Evolutionary conservation across 2,888 invertebrate species (phyloP).

Genomic region (Crepidodera aurea): DNA sequence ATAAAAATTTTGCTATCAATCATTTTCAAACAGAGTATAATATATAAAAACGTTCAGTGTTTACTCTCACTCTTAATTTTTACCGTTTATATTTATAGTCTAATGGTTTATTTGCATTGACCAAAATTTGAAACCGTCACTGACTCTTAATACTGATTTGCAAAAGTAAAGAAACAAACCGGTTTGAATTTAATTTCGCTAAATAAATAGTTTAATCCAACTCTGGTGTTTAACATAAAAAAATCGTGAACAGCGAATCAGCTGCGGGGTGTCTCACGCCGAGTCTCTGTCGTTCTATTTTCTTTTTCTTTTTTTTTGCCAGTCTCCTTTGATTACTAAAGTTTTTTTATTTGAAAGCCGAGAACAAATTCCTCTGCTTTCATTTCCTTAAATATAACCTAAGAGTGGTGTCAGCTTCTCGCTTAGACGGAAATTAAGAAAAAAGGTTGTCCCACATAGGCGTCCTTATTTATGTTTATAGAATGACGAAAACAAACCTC

Average conservation of each 20-base stretch:
- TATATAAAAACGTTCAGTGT: too few relatives aligned
- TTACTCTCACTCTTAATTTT: too few relatives aligned
- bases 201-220: neutral
- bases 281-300: neutral
- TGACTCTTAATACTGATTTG: too few relatives aligned
- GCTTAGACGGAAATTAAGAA: conserved; percentile 8
- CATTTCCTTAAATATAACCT: neutral
- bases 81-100: too few relatives aligned
- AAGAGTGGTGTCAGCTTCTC: neutral
- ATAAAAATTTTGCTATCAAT: too few relatives aligned
- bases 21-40: too few relatives aligned
- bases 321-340: neutral
- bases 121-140: too few relatives aligned
- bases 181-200: too few relatives aligned
- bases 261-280: neutral
- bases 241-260: neutral
- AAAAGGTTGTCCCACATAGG: neutral
- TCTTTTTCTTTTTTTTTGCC: neutral
- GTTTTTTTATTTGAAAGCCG: neutral
- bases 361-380: neutral
- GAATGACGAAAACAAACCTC: too few relatives aligned
- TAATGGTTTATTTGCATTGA: too few relatives aligned
- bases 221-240: neutral
- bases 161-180: too few relatives aligned
- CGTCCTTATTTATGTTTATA: neutral